Base-by-base conservation (phyloP, 2,797 vertebrate species). In the Alosa sapidissima region DNA sequence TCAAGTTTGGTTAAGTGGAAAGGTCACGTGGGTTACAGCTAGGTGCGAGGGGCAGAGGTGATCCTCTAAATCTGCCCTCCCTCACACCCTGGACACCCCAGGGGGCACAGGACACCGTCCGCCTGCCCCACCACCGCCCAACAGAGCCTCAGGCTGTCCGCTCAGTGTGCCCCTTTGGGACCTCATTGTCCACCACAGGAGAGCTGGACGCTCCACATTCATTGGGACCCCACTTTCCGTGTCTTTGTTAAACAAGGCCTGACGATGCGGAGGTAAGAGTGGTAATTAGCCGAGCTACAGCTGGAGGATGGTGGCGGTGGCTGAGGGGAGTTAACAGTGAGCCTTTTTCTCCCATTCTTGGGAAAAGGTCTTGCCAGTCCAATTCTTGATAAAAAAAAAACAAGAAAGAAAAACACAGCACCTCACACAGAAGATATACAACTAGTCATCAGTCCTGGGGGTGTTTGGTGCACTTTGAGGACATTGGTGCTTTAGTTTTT, bases 21-120 rank as follows among this genome's bases (percentile, higher is more conserved):
- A 81, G 85, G 82, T 86, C 33, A 86, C 78, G 81, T 83, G 82
- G 55, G 49, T 65, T 81, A 81, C 85, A 62, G 68, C 81, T 86
- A 51, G 52, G 62, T 48, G 49, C n/a, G 52, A 81, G 60, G 82
- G 82, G 82, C 82, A 68, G 83, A 52, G 78, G 78, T 81, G 82
- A 54, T 14, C 51, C 24, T 13, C 54, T n/a, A 82, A 10, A 62
- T 2, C 55, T 19, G 45, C 60, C 54, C 41, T 75, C 68, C 45
- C 36, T 68, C 82, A 68, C 82, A 72, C 21, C 65, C 11, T 51
- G 28, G 10, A 28, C 4, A 8, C 68, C 60, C 65, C 68, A 19
- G 68, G 68, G 68, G 68, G 68, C 33, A 33, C 24, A 19, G 68
- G 68, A 45, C 5, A 16, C 68, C 68, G 14, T 41, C 33, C 5